These are phyloP conservation scores for Arctocebus calabarensis DNA, from an alignment of 2,797 vertebrate genomes.

Conservation along the genomic window DNA sequence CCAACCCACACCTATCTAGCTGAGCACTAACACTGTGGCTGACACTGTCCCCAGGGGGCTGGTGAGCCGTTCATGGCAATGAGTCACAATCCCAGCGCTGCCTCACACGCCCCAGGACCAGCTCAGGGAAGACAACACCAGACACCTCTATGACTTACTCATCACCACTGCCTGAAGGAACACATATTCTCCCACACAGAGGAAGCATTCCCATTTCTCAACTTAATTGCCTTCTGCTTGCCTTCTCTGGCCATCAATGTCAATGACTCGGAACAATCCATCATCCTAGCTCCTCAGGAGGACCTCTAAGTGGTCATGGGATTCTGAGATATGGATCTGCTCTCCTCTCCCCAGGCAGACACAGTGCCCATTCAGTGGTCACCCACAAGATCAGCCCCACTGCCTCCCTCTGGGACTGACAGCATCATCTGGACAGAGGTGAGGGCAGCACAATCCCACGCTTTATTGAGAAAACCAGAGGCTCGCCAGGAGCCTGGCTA, in stretches of 20 bases:
- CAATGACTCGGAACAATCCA: neutral
- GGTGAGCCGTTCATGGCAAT: neutral
- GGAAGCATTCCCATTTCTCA: neutral
- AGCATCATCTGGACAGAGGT: neutral
- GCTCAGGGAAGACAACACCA: neutral
- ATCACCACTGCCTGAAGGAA: neutral
- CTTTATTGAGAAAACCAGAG: neutral
- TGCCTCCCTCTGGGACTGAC: neutral
- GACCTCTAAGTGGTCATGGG: neutral
- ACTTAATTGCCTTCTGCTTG: neutral
- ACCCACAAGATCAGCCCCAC: neutral
- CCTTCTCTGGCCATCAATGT: neutral
- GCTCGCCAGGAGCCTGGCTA: neutral
- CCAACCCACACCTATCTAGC: neutral
- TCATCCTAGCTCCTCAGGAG: neutral
- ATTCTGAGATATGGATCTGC: neutral
- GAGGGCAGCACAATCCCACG: neutral
- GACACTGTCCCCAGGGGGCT: neutral
- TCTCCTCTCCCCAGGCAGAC: neutral
- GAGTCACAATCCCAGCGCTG: neutral
- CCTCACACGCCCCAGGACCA: neutral
- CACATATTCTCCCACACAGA: neutral
- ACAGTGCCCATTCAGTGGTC: neutral
- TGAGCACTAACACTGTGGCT: neutral
- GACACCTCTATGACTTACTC: neutral